These are phyloP conservation scores for Tuberolachnus salignus DNA, from an alignment of 2,888 invertebrate genomes.

Conservation along the genomic window DNA sequence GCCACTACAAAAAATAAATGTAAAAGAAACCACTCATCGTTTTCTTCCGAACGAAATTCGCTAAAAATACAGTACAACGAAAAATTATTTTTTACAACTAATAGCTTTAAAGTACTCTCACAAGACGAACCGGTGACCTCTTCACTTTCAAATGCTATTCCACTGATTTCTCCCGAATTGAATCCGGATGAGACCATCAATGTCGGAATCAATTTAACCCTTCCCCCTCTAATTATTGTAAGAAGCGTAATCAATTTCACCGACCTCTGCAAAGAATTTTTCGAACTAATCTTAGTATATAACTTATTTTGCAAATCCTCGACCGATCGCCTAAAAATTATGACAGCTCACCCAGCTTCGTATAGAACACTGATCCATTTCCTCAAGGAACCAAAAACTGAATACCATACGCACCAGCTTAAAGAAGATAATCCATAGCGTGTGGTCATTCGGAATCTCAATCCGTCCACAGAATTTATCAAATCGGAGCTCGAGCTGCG, in stretches of 20 bases:
- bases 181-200: not conserved
- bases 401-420: not conserved
- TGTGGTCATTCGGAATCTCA: no score
- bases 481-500: no score
- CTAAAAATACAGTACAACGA: not conserved
- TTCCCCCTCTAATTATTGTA: not conserved
- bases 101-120: constrained; percentile 7
- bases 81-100: constrained; percentile 6
- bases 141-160: not conserved
- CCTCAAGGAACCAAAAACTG: constrained; percentile 6
- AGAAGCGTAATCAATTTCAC: not conserved
- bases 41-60: not conserved
- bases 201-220: not conserved
- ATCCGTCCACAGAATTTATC: no score
- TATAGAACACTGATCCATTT: constrained; percentile 10
- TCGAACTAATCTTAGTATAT: not conserved
- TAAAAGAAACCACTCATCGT: not conserved
- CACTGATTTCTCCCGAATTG: not conserved
- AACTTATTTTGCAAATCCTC: not conserved
- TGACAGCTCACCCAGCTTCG: not conserved
- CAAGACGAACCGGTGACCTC: not conserved
- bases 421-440: not conserved
- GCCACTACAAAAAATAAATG: not conserved
- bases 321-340: no score
- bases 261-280: not conserved